phyloP scores from a whole-genome alignment of 1,140 invertebrate genomes.

The Drosophila orena region DNA sequence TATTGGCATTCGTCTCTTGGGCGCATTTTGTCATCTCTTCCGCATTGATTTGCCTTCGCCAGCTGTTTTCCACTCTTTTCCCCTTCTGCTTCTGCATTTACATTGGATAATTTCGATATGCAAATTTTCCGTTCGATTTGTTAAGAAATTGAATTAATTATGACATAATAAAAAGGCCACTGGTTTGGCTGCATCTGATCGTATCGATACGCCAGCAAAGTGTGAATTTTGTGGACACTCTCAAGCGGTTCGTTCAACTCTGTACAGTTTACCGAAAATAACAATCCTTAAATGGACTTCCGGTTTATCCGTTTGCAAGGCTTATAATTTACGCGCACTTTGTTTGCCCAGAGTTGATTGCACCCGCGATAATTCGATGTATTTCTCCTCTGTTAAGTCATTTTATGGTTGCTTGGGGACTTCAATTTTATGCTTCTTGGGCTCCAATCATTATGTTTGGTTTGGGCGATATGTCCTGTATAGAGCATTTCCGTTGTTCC shows the following conservation, averaged over 20 bases:
- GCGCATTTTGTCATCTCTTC: constrained; percentile 51
- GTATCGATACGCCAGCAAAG: constrained; percentile 15
- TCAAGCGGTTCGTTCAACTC: constrained; percentile 23
- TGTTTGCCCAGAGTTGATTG: constrained; percentile 52
- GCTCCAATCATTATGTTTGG: background rate
- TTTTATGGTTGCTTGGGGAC: constrained; percentile 10
- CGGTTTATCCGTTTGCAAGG: constrained; percentile 20
- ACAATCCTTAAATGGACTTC: constrained; percentile 40
- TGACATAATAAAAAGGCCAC: constrained; percentile 63
- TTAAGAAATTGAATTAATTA: constrained; percentile 69
- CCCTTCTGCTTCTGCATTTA: constrained; percentile 20
- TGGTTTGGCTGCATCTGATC: constrained; percentile 18
- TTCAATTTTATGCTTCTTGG: constrained; percentile 6
- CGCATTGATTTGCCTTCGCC: constrained; percentile 37
- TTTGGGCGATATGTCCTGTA: constrained; percentile 7
- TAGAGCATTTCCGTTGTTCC: constrained; percentile 3
- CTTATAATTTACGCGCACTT: constrained; percentile 36
- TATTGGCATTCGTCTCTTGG: constrained; percentile 49
- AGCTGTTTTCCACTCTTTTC: constrained; percentile 13
- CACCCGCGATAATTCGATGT: constrained; percentile 26
- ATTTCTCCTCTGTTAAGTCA: background rate
- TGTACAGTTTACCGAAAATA: constrained; percentile 1
- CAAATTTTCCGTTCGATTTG: constrained; percentile 64
- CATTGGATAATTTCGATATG: constrained; percentile 52
- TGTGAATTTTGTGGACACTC: constrained; percentile 27